These are phyloP conservation scores for Mallateleia sp. DNA, from an alignment of 2,888 invertebrate species.

Conservation along the genomic window DNA sequence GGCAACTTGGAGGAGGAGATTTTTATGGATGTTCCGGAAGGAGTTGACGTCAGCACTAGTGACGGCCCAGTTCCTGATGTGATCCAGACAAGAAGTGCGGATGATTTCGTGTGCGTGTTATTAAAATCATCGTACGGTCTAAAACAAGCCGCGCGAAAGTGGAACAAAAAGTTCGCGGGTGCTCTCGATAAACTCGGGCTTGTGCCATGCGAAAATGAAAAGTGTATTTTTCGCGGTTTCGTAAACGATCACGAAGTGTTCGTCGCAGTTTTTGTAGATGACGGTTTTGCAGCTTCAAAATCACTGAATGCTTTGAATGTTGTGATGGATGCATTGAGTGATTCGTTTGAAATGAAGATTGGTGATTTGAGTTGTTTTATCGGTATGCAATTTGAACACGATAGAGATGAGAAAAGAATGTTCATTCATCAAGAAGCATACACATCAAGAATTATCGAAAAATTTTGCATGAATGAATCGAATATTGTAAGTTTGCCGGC, in stretches of 20 bases:
- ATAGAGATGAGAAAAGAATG: too few species aligned
- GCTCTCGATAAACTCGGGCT: slow-evolving; percentile 75
- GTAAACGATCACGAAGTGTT: slow-evolving; percentile 43
- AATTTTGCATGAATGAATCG: not conserved
- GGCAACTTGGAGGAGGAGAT: slow-evolving; percentile 60
- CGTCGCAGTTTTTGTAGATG: slow-evolving; percentile 72
- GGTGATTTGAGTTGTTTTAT: too few species aligned
- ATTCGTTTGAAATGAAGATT: too few species aligned
- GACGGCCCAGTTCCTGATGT: too few species aligned
- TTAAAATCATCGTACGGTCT: slow-evolving; percentile 83
- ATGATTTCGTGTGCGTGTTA: slow-evolving; percentile 81
- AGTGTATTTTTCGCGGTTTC: slow-evolving; percentile 76
- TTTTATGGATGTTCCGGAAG: slow-evolving; percentile 42
- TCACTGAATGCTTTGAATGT: not conserved
- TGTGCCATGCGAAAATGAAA: slow-evolving; percentile 74
- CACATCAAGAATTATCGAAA: not conserved
- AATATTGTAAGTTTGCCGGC: slow-evolving; percentile 7
- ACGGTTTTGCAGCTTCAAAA: slow-evolving; percentile 25
- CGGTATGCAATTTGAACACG: too few species aligned
- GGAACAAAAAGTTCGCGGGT: slow-evolving; percentile 78
- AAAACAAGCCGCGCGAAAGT: slow-evolving; percentile 83
- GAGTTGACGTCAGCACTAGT: slow-evolving; percentile 28
- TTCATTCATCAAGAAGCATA: slow-evolving; percentile 64
- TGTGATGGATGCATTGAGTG: slow-evolving; percentile 3
- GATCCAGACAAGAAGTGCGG: too few species aligned